phyloP scores from a whole-genome alignment of 2,797 vertebrate genomes.

The Danio choprae region DNA sequence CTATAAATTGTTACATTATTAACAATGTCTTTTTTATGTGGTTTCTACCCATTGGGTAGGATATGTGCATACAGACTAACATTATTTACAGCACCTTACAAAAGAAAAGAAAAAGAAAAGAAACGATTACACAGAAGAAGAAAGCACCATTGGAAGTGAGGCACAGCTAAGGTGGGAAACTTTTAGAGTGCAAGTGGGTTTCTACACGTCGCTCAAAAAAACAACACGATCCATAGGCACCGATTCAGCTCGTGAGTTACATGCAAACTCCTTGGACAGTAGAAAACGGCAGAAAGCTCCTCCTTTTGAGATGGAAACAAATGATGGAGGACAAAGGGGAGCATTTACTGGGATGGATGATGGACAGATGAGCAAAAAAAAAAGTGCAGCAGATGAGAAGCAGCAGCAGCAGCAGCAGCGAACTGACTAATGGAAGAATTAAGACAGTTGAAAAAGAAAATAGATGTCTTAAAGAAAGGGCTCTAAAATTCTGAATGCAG shows the following conservation, averaged over 20 bases:
- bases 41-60: slow-evolving; percentile 98
- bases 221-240: slow-evolving; percentile 83
- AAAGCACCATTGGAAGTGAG: slow-evolving; percentile 97
- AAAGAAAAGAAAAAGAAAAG: slow-evolving; percentile 84
- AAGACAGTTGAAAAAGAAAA: slow-evolving; percentile 36
- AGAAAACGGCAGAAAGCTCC: slow-evolving; percentile 76
- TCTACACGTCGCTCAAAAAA: slow-evolving; percentile 80
- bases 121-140: slow-evolving; percentile 85
- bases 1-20: slow-evolving; percentile 97
- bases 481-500: not conserved
- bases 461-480: not conserved
- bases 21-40: slow-evolving; percentile 85
- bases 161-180: slow-evolving; percentile 89
- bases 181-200: slow-evolving; percentile 82
- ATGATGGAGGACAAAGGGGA: slow-evolving; percentile 63
- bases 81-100: slow-evolving; percentile 97
- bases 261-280: slow-evolving; percentile 82
- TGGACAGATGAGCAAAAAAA: slow-evolving; percentile 28
- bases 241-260: slow-evolving; percentile 82
- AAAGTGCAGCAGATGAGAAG: slow-evolving; percentile 61
- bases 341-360: slow-evolving; percentile 54
- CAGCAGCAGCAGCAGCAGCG: slow-evolving; percentile 77
- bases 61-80: slow-evolving; percentile 98
- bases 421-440: slow-evolving; percentile 63
- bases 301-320: slow-evolving; percentile 71